A percentile compares a stretch with the other conserved stretches of the same genome.
These are phyloP conservation scores for Siniperca obscura DNA, from an alignment of 2,797 vertebrate genomes.

Conservation along the genomic window DNA sequence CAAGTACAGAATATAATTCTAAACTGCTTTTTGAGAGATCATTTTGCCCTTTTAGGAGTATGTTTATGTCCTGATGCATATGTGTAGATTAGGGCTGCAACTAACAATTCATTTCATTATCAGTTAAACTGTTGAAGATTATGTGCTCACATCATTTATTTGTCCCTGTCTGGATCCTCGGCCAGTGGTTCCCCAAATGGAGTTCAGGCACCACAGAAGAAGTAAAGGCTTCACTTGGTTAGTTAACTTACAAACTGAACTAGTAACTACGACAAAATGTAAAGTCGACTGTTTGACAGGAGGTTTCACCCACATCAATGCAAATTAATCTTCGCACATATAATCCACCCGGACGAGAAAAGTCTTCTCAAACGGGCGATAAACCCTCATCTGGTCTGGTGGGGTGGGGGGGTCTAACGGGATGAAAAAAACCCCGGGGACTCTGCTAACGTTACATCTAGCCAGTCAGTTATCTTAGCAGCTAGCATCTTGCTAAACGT, in stretches of 20 bases:
- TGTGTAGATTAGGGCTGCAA: not conserved
- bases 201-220: not conserved
- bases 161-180: not conserved
- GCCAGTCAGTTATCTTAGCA: not conserved
- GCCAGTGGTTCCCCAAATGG: not conserved
- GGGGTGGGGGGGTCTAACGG: not conserved
- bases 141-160: not conserved
- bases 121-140: no score
- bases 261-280: not conserved
- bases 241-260: not conserved
- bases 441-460: not conserved
- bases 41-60: not conserved
- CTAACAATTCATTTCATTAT: not conserved
- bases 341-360: not conserved
- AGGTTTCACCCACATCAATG: not conserved
- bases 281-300: not conserved
- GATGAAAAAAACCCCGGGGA: not conserved
- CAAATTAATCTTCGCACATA: no score
- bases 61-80: not conserved
- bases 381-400: no score
- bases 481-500: constrained; percentile 49
- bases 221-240: no score
- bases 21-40: not conserved
- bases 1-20: not conserved
- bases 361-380: not conserved